Percentiles rank a stretch among this genome's conserved stretches.
Conservation (phyloP, 2,797 vertebrate genomes). For the Ispidina lecontei region DNA sequence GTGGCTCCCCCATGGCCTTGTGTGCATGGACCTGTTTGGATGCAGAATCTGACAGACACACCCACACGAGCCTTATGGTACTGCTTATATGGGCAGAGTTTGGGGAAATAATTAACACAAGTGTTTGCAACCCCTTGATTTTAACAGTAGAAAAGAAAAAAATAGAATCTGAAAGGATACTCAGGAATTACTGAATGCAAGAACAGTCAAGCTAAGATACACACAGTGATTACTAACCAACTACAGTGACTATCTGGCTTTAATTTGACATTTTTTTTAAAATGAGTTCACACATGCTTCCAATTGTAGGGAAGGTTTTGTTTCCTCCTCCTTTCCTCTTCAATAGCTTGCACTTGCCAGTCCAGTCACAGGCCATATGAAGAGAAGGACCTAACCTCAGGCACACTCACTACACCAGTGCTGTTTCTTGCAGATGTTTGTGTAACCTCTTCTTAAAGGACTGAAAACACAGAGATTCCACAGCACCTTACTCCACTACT, state of each 20-base stretch:
- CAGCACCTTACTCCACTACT: neutral
- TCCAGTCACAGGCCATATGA: constrained; percentile 18
- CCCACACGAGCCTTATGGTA: neutral
- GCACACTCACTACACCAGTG: neutral
- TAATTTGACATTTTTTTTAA: constrained; percentile 9
- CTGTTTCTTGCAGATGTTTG: constrained; percentile 14
- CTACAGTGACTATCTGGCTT: neutral
- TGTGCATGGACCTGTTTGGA: neutral
- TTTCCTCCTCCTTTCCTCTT: constrained; percentile 26
- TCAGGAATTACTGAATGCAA: neutral
- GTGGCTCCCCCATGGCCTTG: neutral
- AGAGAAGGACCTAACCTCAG: constrained; percentile 9
- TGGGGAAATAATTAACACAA: neutral
- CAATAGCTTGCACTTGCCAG: constrained; percentile 31
- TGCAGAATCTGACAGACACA: neutral
- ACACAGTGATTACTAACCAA: neutral
- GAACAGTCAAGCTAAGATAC: neutral
- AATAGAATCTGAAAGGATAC: neutral
- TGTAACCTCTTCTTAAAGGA: neutral
- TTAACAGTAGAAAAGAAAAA: neutral
- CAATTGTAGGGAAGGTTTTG: constrained; percentile 37
- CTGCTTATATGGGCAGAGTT: neutral
- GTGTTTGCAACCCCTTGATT: neutral
- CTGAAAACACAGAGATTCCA: neutral
- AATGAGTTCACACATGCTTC: constrained; percentile 59